Evolutionary conservation across 1,140 invertebrate species (phyloP), one percentile per base, ranked within the genome.

Genomic region (Meloidogyne hapla): DNA sequence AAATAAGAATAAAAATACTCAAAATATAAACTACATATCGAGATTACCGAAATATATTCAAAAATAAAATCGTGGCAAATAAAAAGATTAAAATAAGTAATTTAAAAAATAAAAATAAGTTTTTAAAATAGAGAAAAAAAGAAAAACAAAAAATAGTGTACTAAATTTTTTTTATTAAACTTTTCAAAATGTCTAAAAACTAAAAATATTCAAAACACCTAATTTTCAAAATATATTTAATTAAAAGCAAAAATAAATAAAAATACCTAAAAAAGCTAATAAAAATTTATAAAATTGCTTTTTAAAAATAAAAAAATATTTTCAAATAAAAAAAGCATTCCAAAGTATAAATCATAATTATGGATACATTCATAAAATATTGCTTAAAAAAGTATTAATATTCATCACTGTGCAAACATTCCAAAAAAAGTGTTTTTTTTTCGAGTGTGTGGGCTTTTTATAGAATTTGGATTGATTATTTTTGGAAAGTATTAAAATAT

Each of bases 21-120:
- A n/a, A n/a, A n/a, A n/a, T n/a, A 63, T 56, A 73, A 73, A 73
- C 25, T 12, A 61, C 23, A 64, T 21, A 9, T 13, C 42, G 25
- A 33, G 9, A 23, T 26, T 63, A 21, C 25, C 62, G 0, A 63
- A 63, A 63, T 63, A 63, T 26, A n/a, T 26, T 23, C 6, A 69
- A 25, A 69, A 33, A 13, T 8, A 4, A 13, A 33, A 42, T n/a
- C 15, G 68, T 40, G 33, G 33, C 33, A 33, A 33, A 33, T 33
- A 33, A 69, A 40, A 69, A 69, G 12, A 69, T 26, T 33, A 25
- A 26, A 25, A n/a, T n/a, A n/a, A n/a, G n/a, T n/a, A n/a, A 25
- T 33, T 9, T 63, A 23, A 63, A 21, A 69, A 13, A 61, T 25
- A 69, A 15, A 69, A 33, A 0, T 12, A 23, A n/a, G n/a, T n/a